Conservation (phyloP, 2,797 vertebrate genomes). For the Percopsis omiscomaycus region DNA sequence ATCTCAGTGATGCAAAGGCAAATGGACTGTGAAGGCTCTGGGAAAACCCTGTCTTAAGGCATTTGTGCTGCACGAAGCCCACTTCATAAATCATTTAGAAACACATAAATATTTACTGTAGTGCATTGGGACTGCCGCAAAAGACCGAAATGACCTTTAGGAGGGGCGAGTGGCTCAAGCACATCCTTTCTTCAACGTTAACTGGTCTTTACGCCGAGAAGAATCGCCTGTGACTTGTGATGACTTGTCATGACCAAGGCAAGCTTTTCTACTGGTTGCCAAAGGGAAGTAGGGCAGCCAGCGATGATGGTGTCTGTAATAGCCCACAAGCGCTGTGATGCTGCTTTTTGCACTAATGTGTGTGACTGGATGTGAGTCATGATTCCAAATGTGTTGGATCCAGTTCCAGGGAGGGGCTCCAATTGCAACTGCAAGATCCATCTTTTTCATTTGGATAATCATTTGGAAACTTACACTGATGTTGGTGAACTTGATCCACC, state of each 20-base stretch:
- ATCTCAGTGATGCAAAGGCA: slow-evolving; percentile 12
- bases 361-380: background rate
- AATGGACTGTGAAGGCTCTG: slow-evolving; percentile 4
- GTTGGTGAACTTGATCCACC: slow-evolving; percentile 21
- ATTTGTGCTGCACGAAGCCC: slow-evolving; percentile 21
- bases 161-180: slow-evolving; percentile 18
- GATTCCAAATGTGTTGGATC: slow-evolving; percentile 19
- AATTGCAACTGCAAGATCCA: background rate
- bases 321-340: slow-evolving; percentile 25
- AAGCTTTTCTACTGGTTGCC: slow-evolving; percentile 33
- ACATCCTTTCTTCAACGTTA: slow-evolving; percentile 22
- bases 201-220: slow-evolving; percentile 17
- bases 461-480: background rate
- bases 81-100: slow-evolving; percentile 38
- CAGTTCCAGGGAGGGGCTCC: slow-evolving; percentile 20
- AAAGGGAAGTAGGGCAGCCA: slow-evolving; percentile 44
- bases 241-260: slow-evolving; percentile 24
- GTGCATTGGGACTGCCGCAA: slow-evolving; percentile 10
- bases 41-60: slow-evolving; percentile 16
- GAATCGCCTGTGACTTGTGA: slow-evolving; percentile 39
- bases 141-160: slow-evolving; percentile 31
- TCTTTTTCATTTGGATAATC: slow-evolving; percentile 1
- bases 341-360: slow-evolving; percentile 17
- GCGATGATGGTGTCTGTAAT: slow-evolving; percentile 45
- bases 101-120: slow-evolving; percentile 28